Conservation (phyloP, 2,113 vertebrate genomes). For the Gymnorhina tibicen region DNA sequence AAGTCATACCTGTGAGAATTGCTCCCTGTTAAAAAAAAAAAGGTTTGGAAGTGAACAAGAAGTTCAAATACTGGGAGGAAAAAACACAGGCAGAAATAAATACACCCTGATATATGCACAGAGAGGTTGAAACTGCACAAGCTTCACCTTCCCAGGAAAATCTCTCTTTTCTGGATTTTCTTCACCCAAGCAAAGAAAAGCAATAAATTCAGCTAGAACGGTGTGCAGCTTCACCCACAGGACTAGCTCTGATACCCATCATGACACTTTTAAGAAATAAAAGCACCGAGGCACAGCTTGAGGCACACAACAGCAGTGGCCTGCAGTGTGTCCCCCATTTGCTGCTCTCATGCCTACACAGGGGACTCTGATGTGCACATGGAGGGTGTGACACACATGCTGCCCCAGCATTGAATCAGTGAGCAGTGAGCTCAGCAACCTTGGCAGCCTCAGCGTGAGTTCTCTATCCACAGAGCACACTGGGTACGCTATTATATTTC, state of each 20-base stretch:
- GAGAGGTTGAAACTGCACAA: neutral
- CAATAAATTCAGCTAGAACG: neutral
- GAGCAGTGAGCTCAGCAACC: neutral
- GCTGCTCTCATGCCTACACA: neutral
- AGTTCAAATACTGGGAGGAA: neutral
- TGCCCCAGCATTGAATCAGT: neutral
- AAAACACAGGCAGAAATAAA: neutral
- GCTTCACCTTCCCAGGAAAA: neutral
- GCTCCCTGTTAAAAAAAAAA: neutral
- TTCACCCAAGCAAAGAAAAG: neutral
- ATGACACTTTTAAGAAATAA: neutral
- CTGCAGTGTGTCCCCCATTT: neutral
- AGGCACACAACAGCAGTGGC: neutral
- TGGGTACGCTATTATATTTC: rapidly evolving
- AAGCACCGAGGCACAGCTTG: neutral
- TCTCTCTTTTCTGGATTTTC: neutral
- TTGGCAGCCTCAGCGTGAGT: rapidly evolving
- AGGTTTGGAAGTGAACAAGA: neutral
- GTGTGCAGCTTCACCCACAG: neutral
- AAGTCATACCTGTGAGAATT: neutral
- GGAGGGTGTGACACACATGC: rapidly evolving
- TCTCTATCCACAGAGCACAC: neutral
- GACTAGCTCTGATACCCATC: neutral
- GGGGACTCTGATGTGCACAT: neutral
- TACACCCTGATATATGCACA: rapidly evolving